Base-by-base conservation (phyloP, 2,113 vertebrate genomes). In the Daboia siamensis region DNA sequence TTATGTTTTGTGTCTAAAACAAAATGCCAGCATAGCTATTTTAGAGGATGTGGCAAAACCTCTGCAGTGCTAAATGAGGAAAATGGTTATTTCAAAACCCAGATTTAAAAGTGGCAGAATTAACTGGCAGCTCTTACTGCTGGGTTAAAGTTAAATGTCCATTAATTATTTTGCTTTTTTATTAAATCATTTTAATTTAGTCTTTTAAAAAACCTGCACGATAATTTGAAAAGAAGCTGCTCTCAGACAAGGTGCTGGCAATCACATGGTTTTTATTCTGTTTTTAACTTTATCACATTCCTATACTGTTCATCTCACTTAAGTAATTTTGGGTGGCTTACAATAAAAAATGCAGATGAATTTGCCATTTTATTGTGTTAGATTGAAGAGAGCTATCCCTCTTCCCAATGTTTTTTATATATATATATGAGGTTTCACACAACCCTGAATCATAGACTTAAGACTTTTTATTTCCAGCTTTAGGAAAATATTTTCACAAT, bases 1-100 rank as follows among this genome's bases (percentile, higher is more conserved):
- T 89, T 92, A 39, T 29, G 55, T 86, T 61, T 56, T 61, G 88
- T 44, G 88, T 44, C 13, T 52, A 64, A 86, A 90, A 84, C 39
- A 54, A 92, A 92, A 92, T 90, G 88, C 88, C 44, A 64, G 56
- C 55, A 57, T 84, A 86, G 74, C 80, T 86, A 4, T 85, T 89
- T 86, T 57, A 61, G 56, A 23, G 29, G 64, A 13, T 9, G 5
- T 29, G 39, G 23, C 12, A 61, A 55, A 33, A 33, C 89, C 10
- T 12, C 54, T 56, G n/a, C 52, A 23, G 3, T 80, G 52, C 86
- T 88, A n/a, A 84, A 10, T 74, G 48, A 88, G 48, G 29, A 13
- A 88, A 44, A 9, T 24, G 3, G 21, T 59, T 59, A 44, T 39
- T 89, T 48, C 69, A 46, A 93, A 44, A 64, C 55, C 9, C 54